Evolutionary conservation across 1,140 invertebrate species (phyloP).

Genomic region (Cepaea nemoralis): DNA sequence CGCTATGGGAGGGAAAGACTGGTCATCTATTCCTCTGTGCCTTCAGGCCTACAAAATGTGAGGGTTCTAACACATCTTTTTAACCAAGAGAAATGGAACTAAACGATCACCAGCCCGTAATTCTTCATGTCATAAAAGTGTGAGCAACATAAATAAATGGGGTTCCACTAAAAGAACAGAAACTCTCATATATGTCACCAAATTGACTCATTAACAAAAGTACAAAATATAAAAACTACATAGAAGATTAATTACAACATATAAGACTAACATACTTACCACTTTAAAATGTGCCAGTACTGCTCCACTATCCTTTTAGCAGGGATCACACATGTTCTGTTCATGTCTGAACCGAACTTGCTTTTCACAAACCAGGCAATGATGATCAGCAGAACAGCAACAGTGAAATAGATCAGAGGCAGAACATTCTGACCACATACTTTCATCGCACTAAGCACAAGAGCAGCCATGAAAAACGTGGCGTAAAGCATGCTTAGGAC

Average conservation of each 20-base stretch:
- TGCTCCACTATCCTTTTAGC: constrained; percentile 5
- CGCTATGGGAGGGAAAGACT: no score
- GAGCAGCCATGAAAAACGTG: constrained; percentile 33
- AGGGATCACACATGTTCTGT: constrained; percentile 4
- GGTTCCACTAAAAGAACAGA: no score
- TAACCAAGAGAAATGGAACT: no score
- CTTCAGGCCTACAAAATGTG: no score
- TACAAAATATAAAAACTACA: not conserved
- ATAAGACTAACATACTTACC: constrained; percentile 19
- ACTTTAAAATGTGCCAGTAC: constrained; percentile 39
- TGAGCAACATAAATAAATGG: no score
- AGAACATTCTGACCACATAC: constrained; percentile 19
- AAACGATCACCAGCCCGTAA: no score
- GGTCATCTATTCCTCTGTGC: no score
- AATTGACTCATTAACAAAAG: no score
- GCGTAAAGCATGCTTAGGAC: constrained; percentile 1
- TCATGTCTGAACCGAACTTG: constrained; percentile 28
- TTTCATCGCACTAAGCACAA: constrained; percentile 14
- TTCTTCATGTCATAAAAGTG: no score
- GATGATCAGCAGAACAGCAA: constrained; percentile 29
- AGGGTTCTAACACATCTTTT: no score
- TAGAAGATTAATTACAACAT: no score
- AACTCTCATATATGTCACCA: no score
- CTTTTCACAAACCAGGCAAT: constrained; percentile 24
- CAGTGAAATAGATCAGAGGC: constrained; percentile 38